Evolutionary conservation across 2,113 vertebrate genomes (phyloP), one percentile per base, ranked within the genome.

Genomic region (Halcyon senegalensis): DNA sequence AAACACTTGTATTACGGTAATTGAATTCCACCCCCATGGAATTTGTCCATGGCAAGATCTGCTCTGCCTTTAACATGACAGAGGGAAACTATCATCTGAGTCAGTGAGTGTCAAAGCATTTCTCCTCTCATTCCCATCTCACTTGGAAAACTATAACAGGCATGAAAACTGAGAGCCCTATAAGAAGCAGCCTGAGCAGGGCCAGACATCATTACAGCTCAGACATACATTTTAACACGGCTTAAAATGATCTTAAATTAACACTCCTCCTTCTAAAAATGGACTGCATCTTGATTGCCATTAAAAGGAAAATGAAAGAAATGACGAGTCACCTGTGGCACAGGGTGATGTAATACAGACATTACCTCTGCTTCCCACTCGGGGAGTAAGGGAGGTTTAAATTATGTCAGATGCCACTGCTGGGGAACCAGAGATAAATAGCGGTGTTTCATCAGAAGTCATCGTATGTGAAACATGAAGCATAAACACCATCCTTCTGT

Each of bases 401-500:
- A 84, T 72, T 79, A 41, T 56, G 53, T 66, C 84, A 55, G 43
- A 62, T 78, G 41, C 73, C 48, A 41, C 75, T 95, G 83, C 77
- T 51, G 75, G 53, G 60, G 19, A 97, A 15, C 80, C 28, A 86
- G 48, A 87, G 56, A 78, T 82, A 93, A 97, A 82, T 89, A 81
- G 43, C 63, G 20, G 28, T 50, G 37, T 76, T 95, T 91, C 80
- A 84, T 69, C 67, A 91, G 89, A 86, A 94, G 51, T 68, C 53
- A 62, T 10, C 50, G 41, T 69, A 24, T 1, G 0, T 72, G 86
- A 90, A 84, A 81, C 64, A 55, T 7, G n/a, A 78, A 94, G 70
- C 8, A 50, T 92, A 95, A 96, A 96, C 92, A 91, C 39, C 84
- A 84, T 96, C 44, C 37, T 88, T 92, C 90, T 72, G 64, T 91